Percentiles rank a stretch among this genome's conserved stretches.
Conservation (phyloP, 2,113 vertebrate genomes). For the Chloroceryle aenea region DNA sequence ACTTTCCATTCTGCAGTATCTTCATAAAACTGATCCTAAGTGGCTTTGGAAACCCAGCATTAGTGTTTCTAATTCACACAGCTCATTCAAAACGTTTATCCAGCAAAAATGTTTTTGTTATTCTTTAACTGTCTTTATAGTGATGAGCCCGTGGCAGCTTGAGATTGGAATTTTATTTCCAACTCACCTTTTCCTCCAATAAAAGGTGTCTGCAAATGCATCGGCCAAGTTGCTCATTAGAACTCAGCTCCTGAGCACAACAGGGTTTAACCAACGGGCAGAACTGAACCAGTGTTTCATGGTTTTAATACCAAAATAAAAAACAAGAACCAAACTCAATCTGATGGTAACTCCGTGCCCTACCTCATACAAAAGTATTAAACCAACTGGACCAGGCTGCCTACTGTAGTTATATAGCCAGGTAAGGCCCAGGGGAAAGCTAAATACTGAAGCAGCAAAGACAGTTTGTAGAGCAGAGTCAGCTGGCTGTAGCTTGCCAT, state of each 20-base stretch:
- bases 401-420: neutral
- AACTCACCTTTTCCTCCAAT: neutral
- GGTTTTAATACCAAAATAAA: neutral
- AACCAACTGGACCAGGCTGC: neutral
- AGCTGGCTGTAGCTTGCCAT: neutral
- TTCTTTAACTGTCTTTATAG: neutral
- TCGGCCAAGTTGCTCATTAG: neutral
- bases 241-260: neutral
- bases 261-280: neutral
- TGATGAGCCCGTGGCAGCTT: neutral
- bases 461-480: neutral
- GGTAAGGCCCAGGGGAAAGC: neutral
- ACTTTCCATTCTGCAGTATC: neutral
- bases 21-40: neutral
- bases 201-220: neutral
- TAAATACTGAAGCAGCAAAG: neutral
- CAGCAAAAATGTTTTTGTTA: neutral
- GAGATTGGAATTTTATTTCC: slow-evolving; percentile 12
- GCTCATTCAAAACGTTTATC: neutral
- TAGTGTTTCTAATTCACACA: neutral
- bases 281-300: neutral
- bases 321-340: neutral
- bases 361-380: neutral
- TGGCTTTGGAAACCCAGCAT: neutral
- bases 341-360: neutral